A percentile compares a stretch with the other conserved stretches of the same genome.
These are phyloP conservation scores for Pachycephus smyrnensis DNA, from an alignment of 2,888 invertebrate species.

Conservation along the genomic window DNA sequence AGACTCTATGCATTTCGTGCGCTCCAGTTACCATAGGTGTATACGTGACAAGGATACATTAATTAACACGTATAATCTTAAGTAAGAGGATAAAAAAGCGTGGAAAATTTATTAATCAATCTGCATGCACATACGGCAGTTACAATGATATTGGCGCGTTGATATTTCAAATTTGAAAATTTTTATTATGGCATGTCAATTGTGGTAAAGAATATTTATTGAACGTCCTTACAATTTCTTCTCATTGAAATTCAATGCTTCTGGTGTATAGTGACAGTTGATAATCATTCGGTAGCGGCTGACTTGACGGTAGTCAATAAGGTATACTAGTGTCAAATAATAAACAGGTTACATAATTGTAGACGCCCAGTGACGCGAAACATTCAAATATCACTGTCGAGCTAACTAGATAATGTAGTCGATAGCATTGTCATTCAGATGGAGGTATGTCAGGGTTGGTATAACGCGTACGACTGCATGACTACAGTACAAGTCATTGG, in stretches of 20 bases:
- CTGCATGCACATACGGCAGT: not conserved
- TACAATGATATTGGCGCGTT: not conserved
- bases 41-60: not conserved
- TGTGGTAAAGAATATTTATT: too few relatives aligned
- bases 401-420: conserved; percentile 8
- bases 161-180: not conserved
- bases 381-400: conserved; percentile 3
- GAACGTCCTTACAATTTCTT: not conserved
- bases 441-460: not conserved
- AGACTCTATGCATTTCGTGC: not conserved
- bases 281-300: not conserved
- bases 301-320: not conserved
- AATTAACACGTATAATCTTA: not conserved
- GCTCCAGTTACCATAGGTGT: not conserved
- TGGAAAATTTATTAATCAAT: not conserved
- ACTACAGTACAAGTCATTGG: not conserved
- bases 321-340: not conserved
- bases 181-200: too few relatives aligned
- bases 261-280: not conserved
- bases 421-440: conserved; percentile 2
- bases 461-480: not conserved
- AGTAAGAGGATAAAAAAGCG: not conserved
- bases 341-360: not conserved
- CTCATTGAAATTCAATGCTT: not conserved
- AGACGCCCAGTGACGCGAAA: conserved; percentile 4